Evolutionary conservation across 2,113 vertebrate genomes (phyloP).

Genomic region (Setophaga kirtlandii): DNA sequence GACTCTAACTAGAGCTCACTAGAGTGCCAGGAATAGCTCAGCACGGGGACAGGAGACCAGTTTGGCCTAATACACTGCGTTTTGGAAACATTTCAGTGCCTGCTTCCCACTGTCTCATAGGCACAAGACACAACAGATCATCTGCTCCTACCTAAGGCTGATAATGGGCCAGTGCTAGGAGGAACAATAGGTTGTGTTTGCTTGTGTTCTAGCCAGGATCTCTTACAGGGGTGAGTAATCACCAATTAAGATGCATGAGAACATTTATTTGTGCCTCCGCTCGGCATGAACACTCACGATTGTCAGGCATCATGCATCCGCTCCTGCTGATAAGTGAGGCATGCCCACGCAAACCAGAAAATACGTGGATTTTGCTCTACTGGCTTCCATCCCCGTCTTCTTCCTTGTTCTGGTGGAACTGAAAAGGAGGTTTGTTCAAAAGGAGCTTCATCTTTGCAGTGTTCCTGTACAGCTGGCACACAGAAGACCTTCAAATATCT

Average conservation of each 20-base stretch:
- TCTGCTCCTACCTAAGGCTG: neutral
- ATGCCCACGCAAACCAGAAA: neutral
- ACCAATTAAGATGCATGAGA: neutral
- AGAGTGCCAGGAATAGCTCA: neutral
- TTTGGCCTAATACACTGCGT: neutral
- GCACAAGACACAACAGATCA: neutral
- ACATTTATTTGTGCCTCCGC: neutral
- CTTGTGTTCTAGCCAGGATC: neutral
- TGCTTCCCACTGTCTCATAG: neutral
- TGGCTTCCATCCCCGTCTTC: neutral
- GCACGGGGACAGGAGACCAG: neutral
- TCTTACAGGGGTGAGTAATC: neutral
- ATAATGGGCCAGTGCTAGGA: neutral
- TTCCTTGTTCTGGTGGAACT: neutral
- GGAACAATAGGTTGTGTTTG: neutral
- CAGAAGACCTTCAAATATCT: neutral
- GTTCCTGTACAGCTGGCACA: neutral
- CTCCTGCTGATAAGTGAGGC: neutral
- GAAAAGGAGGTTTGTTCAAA: neutral
- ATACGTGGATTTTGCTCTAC: neutral
- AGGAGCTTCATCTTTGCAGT: neutral
- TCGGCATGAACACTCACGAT: neutral
- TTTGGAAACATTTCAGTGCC: neutral
- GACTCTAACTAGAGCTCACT: rapidly evolving
- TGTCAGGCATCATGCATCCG: neutral